Evolutionary conservation across 2,888 invertebrate species (phyloP), one percentile per base, ranked within the genome.

Genomic region (Megastigmus dorsalis): DNA sequence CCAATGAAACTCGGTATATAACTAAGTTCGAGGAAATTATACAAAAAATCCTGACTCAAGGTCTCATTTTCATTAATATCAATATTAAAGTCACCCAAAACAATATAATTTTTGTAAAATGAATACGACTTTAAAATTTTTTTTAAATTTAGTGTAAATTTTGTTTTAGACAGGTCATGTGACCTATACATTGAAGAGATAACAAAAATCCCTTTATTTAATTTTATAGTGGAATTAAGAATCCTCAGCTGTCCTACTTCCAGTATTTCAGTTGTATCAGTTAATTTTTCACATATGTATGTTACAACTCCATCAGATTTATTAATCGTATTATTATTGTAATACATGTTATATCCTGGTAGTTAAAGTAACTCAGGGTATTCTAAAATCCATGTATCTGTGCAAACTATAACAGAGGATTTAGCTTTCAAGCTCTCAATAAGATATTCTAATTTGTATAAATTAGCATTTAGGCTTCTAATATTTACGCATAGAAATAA

Each of bases 261-360:
- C 13, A 28, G 0, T 5, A 23, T 65, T 28, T 67, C 55, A 13
- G 55, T 41, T 13, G 9, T 13, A n/a, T 57, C 30, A 1, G 2
- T 36, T 45, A 57, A 10, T 6, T 15, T 48, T 30, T 68, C 48
- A 18, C 20, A 18, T 26, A 57, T n/a, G 23, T 57, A 57, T 13
- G n/a, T 23, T 6, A 57, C 68, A 9, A 57, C 36, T 45, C 68
- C 59, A 28, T 68, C 68, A 7, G 33, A 18, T 33, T 30, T 55
- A 38, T 57, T 68, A n/a, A 68, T 48, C 26, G 57, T 38, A 48
- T 45, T 68, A 23, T 45, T 13, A 45, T 68, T 68, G 30, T 70
- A 70, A 38, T 62, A 62, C 1, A 62, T n/a, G n/a, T n/a, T n/a
- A n/a, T n/a, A n/a, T n/a, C n/a, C n/a, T n/a, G n/a, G n/a, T n/a